These are phyloP conservation scores for Diploptera punctata DNA, from an alignment of 2,888 invertebrate genomes.

Conservation along the genomic window DNA sequence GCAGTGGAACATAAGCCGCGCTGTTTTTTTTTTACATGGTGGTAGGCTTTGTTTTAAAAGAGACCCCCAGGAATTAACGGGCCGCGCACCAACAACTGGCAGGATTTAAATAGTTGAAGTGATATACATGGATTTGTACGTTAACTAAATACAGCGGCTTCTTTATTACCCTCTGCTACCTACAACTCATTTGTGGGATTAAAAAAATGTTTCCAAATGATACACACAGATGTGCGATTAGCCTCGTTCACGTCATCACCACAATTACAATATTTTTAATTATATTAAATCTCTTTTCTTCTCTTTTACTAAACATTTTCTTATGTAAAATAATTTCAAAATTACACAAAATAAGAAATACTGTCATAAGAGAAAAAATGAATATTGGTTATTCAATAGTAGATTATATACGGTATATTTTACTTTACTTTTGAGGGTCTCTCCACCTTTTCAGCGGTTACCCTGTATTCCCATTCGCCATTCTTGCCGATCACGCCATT, in stretches of 20 bases:
- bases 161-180: slow-evolving; percentile 27
- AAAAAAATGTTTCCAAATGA: slow-evolving; percentile 20
- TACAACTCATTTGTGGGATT: slow-evolving; percentile 29
- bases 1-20: not conserved
- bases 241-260: not conserved
- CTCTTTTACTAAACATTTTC: too few species aligned
- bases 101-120: slow-evolving; percentile 26
- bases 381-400: too few species aligned
- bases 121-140: slow-evolving; percentile 8
- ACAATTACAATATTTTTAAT: too few species aligned
- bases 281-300: too few species aligned
- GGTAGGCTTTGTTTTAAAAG: slow-evolving; percentile 22
- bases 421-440: too few species aligned
- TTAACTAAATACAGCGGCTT: slow-evolving; percentile 3
- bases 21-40: slow-evolving; percentile 9
- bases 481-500: too few species aligned
- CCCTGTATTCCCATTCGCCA: too few species aligned
- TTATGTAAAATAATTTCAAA: too few species aligned
- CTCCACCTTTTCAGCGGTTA: too few species aligned
- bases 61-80: slow-evolving; percentile 25
- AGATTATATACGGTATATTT: too few species aligned
- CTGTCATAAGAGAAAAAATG: too few species aligned
- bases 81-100: slow-evolving; percentile 5
- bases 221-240: slow-evolving; percentile 9
- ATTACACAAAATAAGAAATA: too few species aligned